phyloP scores from a whole-genome alignment of 2,797 vertebrate species.

The Eulemur rubriventer region DNA sequence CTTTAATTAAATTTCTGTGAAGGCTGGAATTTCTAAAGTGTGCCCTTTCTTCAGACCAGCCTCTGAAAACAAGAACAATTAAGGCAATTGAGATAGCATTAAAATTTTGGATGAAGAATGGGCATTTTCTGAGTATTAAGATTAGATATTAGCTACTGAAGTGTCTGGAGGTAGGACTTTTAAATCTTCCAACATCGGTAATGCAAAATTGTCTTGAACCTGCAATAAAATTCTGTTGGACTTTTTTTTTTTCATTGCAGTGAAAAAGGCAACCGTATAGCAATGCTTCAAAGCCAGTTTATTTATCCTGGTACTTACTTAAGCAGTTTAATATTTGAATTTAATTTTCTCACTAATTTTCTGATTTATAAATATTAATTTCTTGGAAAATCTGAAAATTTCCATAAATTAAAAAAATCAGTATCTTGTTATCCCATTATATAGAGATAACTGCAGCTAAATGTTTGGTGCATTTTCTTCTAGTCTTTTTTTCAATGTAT shows the following conservation, averaged over 20 bases:
- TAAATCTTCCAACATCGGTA: background rate
- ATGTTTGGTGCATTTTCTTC: slow-evolving; percentile 75
- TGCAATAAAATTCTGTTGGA: background rate
- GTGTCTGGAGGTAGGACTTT: background rate
- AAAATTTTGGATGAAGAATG: slow-evolving; percentile 18
- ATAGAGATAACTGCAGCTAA: slow-evolving; percentile 55
- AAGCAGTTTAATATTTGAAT: slow-evolving; percentile 23
- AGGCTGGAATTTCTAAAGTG: slow-evolving; percentile 42
- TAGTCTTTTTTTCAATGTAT: slow-evolving; percentile 73
- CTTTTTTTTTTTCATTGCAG: background rate
- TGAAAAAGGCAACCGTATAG: slow-evolving; percentile 24
- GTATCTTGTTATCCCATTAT: slow-evolving; percentile 51
- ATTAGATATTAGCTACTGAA: slow-evolving; percentile 14
- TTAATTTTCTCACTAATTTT: slow-evolving; percentile 44
- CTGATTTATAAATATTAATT: slow-evolving; percentile 43
- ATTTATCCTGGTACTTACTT: background rate
- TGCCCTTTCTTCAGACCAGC: background rate
- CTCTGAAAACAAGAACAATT: background rate
- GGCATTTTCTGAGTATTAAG: slow-evolving; percentile 23
- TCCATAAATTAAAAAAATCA: slow-evolving; percentile 42
- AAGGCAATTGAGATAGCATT: slow-evolving; percentile 47
- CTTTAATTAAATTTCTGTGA: slow-evolving; percentile 35
- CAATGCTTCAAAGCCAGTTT: slow-evolving; percentile 6
- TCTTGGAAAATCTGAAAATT: slow-evolving; percentile 61
- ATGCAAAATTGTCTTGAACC: slow-evolving; percentile 25